Conservation (phyloP, 1,140 invertebrate genomes). For the Drosophila repleta region DNA sequence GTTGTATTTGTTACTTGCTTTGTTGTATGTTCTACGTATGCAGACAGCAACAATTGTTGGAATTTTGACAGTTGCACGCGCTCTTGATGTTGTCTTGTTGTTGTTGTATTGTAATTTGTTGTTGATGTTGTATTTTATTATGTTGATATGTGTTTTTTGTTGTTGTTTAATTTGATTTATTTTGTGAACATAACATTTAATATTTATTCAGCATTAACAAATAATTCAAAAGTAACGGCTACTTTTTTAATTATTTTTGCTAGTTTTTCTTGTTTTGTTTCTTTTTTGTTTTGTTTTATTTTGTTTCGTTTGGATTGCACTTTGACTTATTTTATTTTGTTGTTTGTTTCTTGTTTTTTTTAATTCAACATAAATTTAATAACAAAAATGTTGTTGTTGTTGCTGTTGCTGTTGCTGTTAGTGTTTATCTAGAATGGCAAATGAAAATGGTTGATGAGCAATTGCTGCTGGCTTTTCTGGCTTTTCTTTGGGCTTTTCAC, state of each 20-base stretch:
- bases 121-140: conserved; percentile 48
- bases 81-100: conserved; percentile 25
- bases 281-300: conserved; percentile 6
- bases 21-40: conserved; percentile 57
- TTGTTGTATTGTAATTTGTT: conserved; percentile 54
- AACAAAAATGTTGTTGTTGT: conserved; percentile 72
- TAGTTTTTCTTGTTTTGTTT: conserved; percentile 52
- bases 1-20: conserved; percentile 17
- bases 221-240: conserved; percentile 79
- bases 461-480: neutral
- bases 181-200: conserved; percentile 53
- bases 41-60: conserved; percentile 62
- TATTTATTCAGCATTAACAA: conserved; percentile 57
- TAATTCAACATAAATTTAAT: conserved; percentile 80
- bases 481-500: too few relatives aligned
- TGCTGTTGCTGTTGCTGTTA: conserved; percentile 46
- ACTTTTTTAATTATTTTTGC: conserved; percentile 80
- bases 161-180: too few relatives aligned
- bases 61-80: conserved; percentile 63
- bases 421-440: conserved; percentile 67
- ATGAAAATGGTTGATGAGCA: conserved; percentile 35
- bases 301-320: conserved; percentile 65
- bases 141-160: conserved; percentile 73
- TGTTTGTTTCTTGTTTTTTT: conserved; percentile 49
- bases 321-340: conserved; percentile 51